Evolutionary conservation across 2,797 vertebrate genomes (phyloP).

Genomic region (Avahi laniger): DNA sequence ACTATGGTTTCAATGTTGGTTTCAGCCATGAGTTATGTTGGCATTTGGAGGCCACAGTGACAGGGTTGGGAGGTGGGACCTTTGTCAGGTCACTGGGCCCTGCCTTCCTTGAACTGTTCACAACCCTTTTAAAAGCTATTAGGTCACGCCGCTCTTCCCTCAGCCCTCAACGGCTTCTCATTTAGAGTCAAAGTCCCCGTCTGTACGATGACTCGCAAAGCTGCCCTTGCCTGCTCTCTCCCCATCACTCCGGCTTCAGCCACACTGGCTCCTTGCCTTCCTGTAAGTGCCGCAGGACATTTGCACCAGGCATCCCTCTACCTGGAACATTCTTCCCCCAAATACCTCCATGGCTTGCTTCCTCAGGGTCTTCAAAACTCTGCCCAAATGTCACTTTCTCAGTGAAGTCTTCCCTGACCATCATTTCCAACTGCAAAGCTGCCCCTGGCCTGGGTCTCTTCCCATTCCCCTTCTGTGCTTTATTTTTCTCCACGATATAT

Average conservation of each 20-base stretch:
- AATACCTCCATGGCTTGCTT: background rate
- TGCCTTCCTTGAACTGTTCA: background rate
- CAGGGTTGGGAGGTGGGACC: background rate
- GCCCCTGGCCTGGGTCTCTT: background rate
- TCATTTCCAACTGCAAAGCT: background rate
- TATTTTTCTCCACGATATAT: background rate
- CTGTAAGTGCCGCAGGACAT: background rate
- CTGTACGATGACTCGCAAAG: background rate
- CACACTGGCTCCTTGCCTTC: background rate
- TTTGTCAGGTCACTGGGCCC: background rate
- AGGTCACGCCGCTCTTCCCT: background rate
- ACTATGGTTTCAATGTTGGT: background rate
- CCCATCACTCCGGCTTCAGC: too few species aligned
- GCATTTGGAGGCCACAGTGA: too few species aligned
- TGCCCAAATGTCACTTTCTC: background rate
- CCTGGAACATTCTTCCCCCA: background rate
- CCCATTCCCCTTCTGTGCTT: background rate
- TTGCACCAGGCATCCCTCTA: background rate
- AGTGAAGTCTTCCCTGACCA: background rate
- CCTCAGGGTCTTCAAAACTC: background rate
- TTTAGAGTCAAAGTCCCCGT: background rate
- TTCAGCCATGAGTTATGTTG: background rate
- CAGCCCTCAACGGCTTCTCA: background rate
- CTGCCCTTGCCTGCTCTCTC: accelerated
- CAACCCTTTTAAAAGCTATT: background rate